These are phyloP conservation scores for Acropora yongei DNA, from an alignment of 64 coral and sea anemone species.

Conservation along the genomic window DNA sequence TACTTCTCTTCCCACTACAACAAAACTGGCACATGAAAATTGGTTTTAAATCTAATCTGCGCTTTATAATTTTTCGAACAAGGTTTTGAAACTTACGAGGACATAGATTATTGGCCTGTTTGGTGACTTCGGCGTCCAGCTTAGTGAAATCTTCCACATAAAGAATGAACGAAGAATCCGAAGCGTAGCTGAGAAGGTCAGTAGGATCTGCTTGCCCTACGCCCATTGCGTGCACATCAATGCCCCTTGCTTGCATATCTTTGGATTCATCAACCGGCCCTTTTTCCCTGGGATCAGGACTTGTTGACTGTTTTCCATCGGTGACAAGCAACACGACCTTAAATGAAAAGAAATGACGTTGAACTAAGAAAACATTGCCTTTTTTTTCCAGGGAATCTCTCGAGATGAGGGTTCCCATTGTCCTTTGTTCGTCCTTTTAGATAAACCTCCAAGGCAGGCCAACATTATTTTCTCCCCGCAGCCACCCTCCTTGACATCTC, in stretches of 20 bases:
- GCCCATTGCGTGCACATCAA: background rate
- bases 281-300: background rate
- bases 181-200: background rate
- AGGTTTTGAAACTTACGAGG: constrained; percentile 8
- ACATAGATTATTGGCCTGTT: background rate
- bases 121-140: background rate
- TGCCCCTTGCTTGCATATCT: background rate
- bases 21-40: too few relatives aligned
- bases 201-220: background rate
- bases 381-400: too few relatives aligned
- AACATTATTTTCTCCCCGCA: too few relatives aligned
- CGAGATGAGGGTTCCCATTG: too few relatives aligned
- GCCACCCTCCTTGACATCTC: too few relatives aligned
- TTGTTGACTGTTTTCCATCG: constrained; percentile 11
- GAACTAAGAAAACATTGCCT: too few relatives aligned
- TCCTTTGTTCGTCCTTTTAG: too few relatives aligned
- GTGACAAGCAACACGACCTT: constrained; percentile 5
- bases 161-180: background rate
- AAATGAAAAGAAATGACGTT: background rate
- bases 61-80: background rate
- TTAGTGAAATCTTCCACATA: background rate
- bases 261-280: background rate
- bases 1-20: too few relatives aligned
- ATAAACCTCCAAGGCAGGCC: too few relatives aligned
- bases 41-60: too few relatives aligned